Conservation (phyloP, 2,888 invertebrate genomes). For the Agrochola lychnidis region DNA sequence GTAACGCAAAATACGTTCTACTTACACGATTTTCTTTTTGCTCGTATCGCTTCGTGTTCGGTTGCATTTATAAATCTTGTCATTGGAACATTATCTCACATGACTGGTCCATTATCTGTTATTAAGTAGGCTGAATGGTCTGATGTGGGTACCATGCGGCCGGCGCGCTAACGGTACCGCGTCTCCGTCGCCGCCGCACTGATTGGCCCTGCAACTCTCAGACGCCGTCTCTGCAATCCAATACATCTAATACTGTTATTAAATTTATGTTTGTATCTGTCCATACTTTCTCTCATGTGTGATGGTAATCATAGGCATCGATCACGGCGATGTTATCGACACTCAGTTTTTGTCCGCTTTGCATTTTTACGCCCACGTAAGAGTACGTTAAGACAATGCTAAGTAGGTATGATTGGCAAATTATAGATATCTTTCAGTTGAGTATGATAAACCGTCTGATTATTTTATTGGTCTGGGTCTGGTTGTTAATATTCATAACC, state of each 20-base stretch:
- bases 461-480: neutral
- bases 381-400: conserved; percentile 52
- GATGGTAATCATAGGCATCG: conserved; percentile 83
- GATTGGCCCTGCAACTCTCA: conserved; percentile 84
- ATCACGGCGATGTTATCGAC: conserved; percentile 81
- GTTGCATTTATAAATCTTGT: conserved; percentile 63
- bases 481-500: neutral
- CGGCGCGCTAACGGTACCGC: conserved; percentile 83
- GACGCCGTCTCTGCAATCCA: conserved; percentile 85
- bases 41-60: conserved; percentile 37
- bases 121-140: conserved; percentile 82
- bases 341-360: conserved; percentile 78
- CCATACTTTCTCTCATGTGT: conserved; percentile 86
- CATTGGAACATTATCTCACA: conserved; percentile 72
- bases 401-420: conserved; percentile 65
- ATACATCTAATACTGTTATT: conserved; percentile 89
- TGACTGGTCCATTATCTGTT: conserved; percentile 82
- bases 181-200: conserved; percentile 72
- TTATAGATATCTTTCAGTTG: conserved; percentile 49
- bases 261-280: conserved; percentile 84
- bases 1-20: conserved; percentile 62
- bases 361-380: conserved; percentile 78
- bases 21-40: conserved; percentile 60
- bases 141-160: conserved; percentile 75
- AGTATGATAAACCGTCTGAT: conserved; percentile 4